A percentile compares a stretch with the other conserved stretches of the same genome.
Evolutionary conservation across 2,797 vertebrate genomes (phyloP).

Genomic region (Odontamblyopus lacepedii): DNA sequence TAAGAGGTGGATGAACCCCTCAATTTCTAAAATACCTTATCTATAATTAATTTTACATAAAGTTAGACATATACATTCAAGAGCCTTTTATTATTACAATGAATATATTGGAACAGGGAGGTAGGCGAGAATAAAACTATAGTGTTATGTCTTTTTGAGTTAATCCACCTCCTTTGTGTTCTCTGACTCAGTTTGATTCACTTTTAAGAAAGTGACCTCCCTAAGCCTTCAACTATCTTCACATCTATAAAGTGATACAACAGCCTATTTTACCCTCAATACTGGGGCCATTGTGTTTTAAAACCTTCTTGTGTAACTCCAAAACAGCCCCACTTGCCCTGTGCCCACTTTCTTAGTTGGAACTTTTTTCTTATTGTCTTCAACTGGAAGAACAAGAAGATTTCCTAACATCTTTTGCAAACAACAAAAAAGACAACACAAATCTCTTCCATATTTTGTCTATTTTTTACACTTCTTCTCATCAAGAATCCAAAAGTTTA

Average conservation of each 20-base stretch:
- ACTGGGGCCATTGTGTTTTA: conserved; percentile 30
- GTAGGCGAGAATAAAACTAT: not conserved
- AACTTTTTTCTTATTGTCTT: conserved; percentile 71
- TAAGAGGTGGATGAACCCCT: not conserved
- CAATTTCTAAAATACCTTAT: conserved; percentile 1
- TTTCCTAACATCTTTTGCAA: conserved; percentile 46
- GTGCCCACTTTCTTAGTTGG: conserved; percentile 30
- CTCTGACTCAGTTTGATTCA: conserved; percentile 23
- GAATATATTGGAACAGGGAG: not conserved
- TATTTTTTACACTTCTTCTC: conserved; percentile 49
- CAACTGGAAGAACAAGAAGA: conserved; percentile 72
- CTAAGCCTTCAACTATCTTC: conserved; percentile 24
- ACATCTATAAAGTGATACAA: conserved; percentile 18
- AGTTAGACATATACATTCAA: not conserved
- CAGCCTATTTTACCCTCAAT: conserved; percentile 20
- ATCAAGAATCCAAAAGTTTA: conserved; percentile 54
- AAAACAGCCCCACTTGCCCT: conserved; percentile 26
- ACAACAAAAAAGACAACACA: conserved; percentile 60
- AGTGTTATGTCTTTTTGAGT: not conserved
- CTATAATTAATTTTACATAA: not conserved
- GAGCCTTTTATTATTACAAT: not conserved
- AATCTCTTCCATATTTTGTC: conserved; percentile 48
- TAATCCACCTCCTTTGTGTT: not conserved
- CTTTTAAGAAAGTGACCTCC: conserved; percentile 42
- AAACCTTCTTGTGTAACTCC: conserved; percentile 22